Evolutionary conservation across 35 echinoderm and acorn worm genomes (phyloP).

Genomic region (Amphiura filiformis): DNA sequence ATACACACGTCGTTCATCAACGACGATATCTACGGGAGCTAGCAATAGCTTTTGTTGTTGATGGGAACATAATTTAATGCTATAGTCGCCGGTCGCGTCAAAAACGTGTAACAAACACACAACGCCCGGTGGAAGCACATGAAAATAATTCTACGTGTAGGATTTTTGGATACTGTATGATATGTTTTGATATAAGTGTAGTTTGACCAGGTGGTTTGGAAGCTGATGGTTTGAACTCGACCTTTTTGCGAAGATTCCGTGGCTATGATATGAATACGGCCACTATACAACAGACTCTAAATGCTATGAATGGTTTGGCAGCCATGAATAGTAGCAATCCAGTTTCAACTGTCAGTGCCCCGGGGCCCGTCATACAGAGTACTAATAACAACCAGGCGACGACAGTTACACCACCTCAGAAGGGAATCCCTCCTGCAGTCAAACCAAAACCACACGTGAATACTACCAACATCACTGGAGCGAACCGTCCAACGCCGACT

Average conservation of each 20-base stretch:
- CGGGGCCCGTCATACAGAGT: neutral
- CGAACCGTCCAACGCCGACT: neutral
- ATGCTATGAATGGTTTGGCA: neutral
- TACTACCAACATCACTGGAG: neutral
- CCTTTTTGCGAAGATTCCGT: neutral
- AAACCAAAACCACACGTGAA: neutral
- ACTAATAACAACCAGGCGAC: neutral
- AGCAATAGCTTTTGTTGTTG: too few relatives aligned
- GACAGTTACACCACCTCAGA: neutral
- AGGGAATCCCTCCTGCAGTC: neutral
- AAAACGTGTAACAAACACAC: too few relatives aligned
- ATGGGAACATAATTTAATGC: too few relatives aligned
- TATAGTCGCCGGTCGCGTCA: too few relatives aligned
- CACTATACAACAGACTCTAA: neutral
- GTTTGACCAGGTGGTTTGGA: too few relatives aligned
- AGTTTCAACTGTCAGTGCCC: neutral
- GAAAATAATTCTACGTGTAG: too few relatives aligned
- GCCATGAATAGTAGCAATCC: neutral
- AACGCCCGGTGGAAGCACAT: too few relatives aligned
- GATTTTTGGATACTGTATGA: too few relatives aligned
- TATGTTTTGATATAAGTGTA: too few relatives aligned
- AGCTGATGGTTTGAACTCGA: neutral
- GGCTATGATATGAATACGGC: constrained; percentile 1
- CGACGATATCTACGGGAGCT: too few relatives aligned
- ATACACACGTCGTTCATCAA: too few relatives aligned